Conservation (phyloP, 2,797 vertebrate species). For the Sparidentex hasta region DNA sequence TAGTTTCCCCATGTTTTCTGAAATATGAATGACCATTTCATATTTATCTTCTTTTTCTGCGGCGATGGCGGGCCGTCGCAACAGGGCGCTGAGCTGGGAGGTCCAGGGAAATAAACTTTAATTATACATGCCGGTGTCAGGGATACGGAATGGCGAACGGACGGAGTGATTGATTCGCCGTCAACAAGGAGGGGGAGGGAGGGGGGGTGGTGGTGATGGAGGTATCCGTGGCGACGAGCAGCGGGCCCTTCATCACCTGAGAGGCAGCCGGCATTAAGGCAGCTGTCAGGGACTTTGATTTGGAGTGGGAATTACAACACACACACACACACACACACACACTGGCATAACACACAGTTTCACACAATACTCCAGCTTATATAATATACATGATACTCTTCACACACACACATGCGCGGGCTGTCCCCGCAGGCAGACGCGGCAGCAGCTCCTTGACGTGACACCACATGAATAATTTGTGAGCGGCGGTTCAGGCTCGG, state of each 20-base stretch:
- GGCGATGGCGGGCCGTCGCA: conserved; percentile 8
- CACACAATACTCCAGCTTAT: conserved; percentile 61
- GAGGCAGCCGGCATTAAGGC: conserved; percentile 80
- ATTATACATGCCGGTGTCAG: conserved; percentile 81
- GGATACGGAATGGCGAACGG: conserved; percentile 67
- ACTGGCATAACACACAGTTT: conserved; percentile 61
- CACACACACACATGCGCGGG: conserved; percentile 19
- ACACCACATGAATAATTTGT: conserved; percentile 82
- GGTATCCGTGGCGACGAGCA: conserved; percentile 62
- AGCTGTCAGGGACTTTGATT: conserved; percentile 84
- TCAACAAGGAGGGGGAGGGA: conserved; percentile 39
- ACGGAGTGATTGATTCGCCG: conserved; percentile 76
- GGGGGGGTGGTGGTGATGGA: conserved; percentile 54
- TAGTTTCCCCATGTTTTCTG: conserved; percentile 35
- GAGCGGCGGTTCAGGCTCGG: conserved; percentile 56
- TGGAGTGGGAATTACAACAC: conserved; percentile 79
- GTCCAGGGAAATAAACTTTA: conserved; percentile 78
- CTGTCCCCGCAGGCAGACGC: conserved; percentile 71
- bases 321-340: conserved; percentile 9
- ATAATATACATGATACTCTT: conserved; percentile 59
- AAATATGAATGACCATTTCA: conserved; percentile 69
- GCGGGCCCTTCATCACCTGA: conserved; percentile 76
- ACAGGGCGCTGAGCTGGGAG: conserved; percentile 62
- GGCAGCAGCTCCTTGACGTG: conserved; percentile 72
- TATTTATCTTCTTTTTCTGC: conserved; percentile 49